A percentile compares a stretch with the other conserved stretches of the same genome.
Conservation (phyloP, 2,888 invertebrate species). For the Leptinotarsa peninsularis region DNA sequence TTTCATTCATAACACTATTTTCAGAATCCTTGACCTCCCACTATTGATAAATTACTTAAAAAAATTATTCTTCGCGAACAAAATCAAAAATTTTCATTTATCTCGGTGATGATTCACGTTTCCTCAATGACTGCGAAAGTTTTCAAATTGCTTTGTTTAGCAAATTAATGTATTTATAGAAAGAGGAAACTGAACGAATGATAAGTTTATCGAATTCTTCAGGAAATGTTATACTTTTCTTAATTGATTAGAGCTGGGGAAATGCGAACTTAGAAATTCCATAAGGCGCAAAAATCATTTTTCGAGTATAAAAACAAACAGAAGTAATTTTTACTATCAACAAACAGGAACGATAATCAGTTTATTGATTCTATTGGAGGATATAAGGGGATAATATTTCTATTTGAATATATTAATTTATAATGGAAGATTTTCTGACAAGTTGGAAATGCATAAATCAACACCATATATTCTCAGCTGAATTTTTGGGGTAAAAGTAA, state of each 20-base stretch:
- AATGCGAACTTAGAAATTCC: constrained; percentile 2
- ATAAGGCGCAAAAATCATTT: neutral
- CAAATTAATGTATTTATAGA: constrained; percentile 4
- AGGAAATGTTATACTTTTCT: constrained; percentile 6
- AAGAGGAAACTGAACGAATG: constrained; percentile 7
- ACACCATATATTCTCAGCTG: too few relatives aligned
- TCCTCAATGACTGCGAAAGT: neutral
- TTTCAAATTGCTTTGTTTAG: constrained; percentile 4
- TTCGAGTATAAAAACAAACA: too few relatives aligned
- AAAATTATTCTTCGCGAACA: neutral
- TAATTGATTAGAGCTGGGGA: neutral
- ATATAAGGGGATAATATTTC: too few relatives aligned
- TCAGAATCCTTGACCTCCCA: too few relatives aligned
- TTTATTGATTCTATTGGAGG: too few relatives aligned
- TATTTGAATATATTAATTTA: too few relatives aligned
- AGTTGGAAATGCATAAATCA: too few relatives aligned
- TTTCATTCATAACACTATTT: too few relatives aligned
- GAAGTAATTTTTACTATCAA: too few relatives aligned
- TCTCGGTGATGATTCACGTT: neutral
- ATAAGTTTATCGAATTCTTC: constrained; percentile 16
- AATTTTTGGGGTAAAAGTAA: too few relatives aligned
- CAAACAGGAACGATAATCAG: too few relatives aligned
- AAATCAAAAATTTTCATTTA: neutral
- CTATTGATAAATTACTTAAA: neutral
- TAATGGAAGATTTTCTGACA: too few relatives aligned